Evolutionary conservation across 2,888 invertebrate species (phyloP).

Genomic region (Smittia aterrima): DNA sequence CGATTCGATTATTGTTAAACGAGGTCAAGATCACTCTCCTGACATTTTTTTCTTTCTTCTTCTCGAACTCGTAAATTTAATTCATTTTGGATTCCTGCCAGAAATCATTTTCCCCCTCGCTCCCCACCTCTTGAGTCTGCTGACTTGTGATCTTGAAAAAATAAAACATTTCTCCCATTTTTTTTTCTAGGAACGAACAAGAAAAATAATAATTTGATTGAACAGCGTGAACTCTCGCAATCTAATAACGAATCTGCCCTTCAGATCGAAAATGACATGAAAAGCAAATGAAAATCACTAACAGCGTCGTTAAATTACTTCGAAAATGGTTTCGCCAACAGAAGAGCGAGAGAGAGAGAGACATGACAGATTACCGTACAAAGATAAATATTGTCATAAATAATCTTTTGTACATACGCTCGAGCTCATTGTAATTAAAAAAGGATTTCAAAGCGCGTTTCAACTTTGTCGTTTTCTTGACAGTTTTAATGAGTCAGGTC

Average conservation of each 20-base stretch:
- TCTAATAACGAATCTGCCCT: no score
- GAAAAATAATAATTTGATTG: constrained; percentile 14
- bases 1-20: background rate
- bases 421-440: background rate
- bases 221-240: background rate
- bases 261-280: no score
- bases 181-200: background rate
- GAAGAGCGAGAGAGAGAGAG: background rate
- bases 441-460: background rate
- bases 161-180: no score
- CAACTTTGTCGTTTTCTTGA: background rate
- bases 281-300: no score
- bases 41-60: background rate
- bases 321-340: no score
- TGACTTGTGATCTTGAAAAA: constrained; percentile 18
- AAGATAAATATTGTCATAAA: background rate
- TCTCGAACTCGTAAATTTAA: constrained; percentile 10
- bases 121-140: no score
- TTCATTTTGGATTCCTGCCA: background rate
- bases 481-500: background rate
- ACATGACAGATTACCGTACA: background rate
- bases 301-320: no score
- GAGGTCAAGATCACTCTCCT: constrained; percentile 7
- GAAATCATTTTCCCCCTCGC: background rate
- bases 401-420: background rate